Evolutionary conservation across 2,797 vertebrate species (phyloP).

Genomic region (Muraenolepis orangiensis): DNA sequence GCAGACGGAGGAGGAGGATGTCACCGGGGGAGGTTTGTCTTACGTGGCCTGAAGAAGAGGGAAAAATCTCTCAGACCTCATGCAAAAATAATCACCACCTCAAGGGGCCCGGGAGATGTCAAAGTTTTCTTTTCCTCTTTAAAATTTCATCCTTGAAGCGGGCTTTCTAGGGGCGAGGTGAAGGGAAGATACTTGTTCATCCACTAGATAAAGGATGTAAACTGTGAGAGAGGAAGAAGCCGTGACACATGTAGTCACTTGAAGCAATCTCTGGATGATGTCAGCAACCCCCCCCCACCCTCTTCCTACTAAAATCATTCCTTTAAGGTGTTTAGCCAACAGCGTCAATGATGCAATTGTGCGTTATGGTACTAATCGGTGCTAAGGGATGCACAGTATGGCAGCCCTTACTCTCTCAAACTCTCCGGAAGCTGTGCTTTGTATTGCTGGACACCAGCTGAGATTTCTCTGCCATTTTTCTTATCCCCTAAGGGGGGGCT

Average conservation of each 20-base stretch:
- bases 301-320: background rate
- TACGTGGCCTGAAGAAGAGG: background rate
- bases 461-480: background rate
- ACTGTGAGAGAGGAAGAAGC: constrained; percentile 38
- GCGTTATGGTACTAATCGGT: background rate
- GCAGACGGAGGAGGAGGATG: constrained; percentile 10
- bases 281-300: background rate
- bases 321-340: background rate
- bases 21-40: constrained; percentile 24
- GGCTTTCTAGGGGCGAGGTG: background rate
- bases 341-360: background rate
- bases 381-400: background rate
- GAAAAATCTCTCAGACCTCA: constrained; percentile 56
- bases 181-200: constrained; percentile 27
- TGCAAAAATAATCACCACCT: constrained; percentile 67
- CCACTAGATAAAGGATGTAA: constrained; percentile 35
- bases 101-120: constrained; percentile 28
- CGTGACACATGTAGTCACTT: background rate
- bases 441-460: background rate
- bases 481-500: too few species aligned
- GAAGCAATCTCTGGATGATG: background rate
- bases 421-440: background rate
- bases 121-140: constrained; percentile 63
- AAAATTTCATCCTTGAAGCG: constrained; percentile 57
- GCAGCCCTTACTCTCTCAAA: too few species aligned